Conservation (phyloP, 2,797 vertebrate species). For the Chiloscyllium punctatum region DNA sequence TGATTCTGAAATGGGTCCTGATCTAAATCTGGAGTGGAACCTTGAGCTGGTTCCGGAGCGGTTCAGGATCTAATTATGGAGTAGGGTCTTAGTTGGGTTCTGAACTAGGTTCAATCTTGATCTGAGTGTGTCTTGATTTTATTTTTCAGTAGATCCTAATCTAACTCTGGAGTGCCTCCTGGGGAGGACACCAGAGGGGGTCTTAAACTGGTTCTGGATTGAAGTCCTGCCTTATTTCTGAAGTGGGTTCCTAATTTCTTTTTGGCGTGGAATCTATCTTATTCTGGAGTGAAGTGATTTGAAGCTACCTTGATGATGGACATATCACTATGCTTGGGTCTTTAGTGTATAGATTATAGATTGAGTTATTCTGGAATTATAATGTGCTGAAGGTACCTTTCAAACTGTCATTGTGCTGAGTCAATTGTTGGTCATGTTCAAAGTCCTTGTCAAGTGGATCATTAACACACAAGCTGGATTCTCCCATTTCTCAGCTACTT, state of each 20-base stretch:
- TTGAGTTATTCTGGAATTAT: not conserved
- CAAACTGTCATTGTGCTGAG: not conserved
- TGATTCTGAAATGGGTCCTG: not conserved
- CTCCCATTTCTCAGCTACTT: too few species aligned
- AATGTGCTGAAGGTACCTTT: not conserved
- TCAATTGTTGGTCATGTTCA: not conserved
- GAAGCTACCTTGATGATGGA: not conserved
- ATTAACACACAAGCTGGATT: not conserved
- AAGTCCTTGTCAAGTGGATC: not conserved
- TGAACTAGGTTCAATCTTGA: not conserved
- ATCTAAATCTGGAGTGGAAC: not conserved
- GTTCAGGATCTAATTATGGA: not conserved
- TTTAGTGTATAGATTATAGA: not conserved
- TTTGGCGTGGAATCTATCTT: not conserved
- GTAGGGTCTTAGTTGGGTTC: not conserved
- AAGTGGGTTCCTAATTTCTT: too few species aligned
- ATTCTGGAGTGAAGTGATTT: not conserved
- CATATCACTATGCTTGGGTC: not conserved
- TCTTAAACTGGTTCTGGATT: too few species aligned
- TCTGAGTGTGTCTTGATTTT: not conserved
- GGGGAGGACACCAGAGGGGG: too few species aligned
- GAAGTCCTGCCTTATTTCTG: too few species aligned
- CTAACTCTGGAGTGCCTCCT: not conserved
- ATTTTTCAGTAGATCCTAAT: not conserved
- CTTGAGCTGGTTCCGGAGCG: not conserved